Conservation (phyloP, 2,113 vertebrate species). For the Limanda limanda region DNA sequence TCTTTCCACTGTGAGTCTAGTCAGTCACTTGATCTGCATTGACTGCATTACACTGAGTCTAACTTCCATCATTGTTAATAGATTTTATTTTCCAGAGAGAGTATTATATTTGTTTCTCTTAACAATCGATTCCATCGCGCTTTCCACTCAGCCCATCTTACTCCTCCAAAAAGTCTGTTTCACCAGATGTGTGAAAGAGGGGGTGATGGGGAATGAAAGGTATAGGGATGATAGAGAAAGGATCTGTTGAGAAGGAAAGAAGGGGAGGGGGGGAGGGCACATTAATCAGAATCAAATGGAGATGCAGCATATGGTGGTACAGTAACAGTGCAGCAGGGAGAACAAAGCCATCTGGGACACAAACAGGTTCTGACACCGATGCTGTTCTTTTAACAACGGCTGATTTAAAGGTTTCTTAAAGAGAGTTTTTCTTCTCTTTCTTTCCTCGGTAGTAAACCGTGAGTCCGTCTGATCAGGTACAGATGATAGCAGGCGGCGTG, state of each 20-base stretch:
- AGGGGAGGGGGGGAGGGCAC: conserved; percentile 10
- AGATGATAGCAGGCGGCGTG: conserved; percentile 74
- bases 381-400: conserved; percentile 59
- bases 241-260: conserved; percentile 29
- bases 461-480: conserved; percentile 70
- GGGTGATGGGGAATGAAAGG: conserved; percentile 23
- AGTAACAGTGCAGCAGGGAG: conserved; percentile 44
- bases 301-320: conserved; percentile 36
- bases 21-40: conserved; percentile 3
- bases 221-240: conserved; percentile 35
- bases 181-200: conserved; percentile 58
- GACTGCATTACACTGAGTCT: conserved; percentile 37
- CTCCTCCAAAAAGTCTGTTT: not conserved
- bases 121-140: conserved; percentile 16
- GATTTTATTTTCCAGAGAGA: conserved; percentile 11
- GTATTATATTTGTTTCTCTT: conserved; percentile 45
- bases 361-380: conserved; percentile 56
- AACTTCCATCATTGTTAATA: conserved; percentile 30
- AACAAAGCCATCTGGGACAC: conserved; percentile 68
- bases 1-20: conserved; percentile 14
- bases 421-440: not conserved
- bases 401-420: conserved; percentile 74
- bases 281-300: conserved; percentile 68
- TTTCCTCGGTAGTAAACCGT: conserved; percentile 60
- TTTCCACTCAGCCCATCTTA: conserved; percentile 7